These are phyloP conservation scores for Acanthisitta chloris DNA, from an alignment of 2,113 vertebrate species.

Conservation along the genomic window DNA sequence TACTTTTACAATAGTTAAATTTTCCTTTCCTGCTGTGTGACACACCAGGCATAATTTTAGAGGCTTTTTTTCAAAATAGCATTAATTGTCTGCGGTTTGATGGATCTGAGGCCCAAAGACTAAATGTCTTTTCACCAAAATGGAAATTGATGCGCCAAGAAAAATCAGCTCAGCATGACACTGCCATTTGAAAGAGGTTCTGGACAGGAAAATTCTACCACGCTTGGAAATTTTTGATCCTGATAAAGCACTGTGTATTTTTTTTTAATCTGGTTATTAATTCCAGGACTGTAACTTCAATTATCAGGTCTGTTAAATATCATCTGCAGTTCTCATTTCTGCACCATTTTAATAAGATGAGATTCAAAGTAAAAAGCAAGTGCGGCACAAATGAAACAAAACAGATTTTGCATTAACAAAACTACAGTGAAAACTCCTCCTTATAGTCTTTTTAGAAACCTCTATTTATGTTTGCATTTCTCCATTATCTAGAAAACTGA, in stretches of 20 bases:
- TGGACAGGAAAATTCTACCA: background rate
- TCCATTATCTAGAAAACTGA: background rate
- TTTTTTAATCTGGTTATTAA: background rate
- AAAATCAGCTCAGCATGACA: background rate
- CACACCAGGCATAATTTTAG: background rate
- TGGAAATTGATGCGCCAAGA: background rate
- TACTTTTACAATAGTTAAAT: background rate
- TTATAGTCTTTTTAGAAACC: background rate
- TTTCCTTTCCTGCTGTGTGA: background rate
- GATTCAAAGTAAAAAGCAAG: background rate
- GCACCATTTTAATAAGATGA: background rate
- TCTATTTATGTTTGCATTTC: background rate
- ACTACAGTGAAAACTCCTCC: background rate
- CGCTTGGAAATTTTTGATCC: background rate
- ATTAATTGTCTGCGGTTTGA: background rate
- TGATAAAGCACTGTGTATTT: background rate
- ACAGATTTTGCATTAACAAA: background rate
- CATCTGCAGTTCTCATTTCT: background rate
- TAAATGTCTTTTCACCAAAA: background rate
- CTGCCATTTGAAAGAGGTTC: background rate
- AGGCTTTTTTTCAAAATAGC: background rate
- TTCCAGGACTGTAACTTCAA: background rate
- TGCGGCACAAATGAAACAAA: background rate
- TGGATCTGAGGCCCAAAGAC: background rate
- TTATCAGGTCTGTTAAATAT: background rate